Evolutionary conservation across 1,140 invertebrate genomes (phyloP).

Genomic region (Heliothis virescens): DNA sequence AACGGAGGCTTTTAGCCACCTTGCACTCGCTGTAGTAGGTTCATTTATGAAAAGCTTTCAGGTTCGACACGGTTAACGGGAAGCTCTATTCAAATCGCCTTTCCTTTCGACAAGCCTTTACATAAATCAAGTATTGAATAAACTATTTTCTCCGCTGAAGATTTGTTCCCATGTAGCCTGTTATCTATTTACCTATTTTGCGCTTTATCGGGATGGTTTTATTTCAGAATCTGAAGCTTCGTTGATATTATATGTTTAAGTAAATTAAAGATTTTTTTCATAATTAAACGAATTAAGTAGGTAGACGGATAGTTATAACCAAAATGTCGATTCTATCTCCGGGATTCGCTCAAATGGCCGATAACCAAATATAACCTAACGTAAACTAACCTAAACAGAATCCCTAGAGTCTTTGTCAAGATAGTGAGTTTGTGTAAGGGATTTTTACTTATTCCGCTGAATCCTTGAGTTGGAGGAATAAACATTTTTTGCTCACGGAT

Average conservation of each 20-base stretch:
- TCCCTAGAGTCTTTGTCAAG: slow-evolving; percentile 37
- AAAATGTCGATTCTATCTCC: slow-evolving; percentile 24
- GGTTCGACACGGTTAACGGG: slow-evolving; percentile 72
- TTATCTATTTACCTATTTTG: slow-evolving; percentile 15
- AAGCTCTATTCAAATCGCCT: slow-evolving; percentile 80
- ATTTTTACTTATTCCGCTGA: slow-evolving; percentile 40
- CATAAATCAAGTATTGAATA: slow-evolving; percentile 83
- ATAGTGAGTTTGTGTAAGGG: slow-evolving; percentile 42
- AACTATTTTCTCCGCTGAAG: slow-evolving; percentile 66
- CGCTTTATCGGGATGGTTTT: not conserved
- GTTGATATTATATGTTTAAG: not conserved
- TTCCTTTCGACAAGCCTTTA: slow-evolving; percentile 70
- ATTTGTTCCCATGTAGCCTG: slow-evolving; percentile 46
- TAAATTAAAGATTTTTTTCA: not conserved
- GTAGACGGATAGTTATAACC: slow-evolving; percentile 13
- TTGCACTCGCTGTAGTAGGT: slow-evolving; percentile 62
- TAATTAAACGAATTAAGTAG: slow-evolving; percentile 14
- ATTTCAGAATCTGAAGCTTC: not conserved
- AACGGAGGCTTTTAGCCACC: slow-evolving; percentile 75
- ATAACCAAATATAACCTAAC: slow-evolving; percentile 40
- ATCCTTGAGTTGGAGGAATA: slow-evolving; percentile 37
- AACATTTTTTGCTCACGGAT: slow-evolving; percentile 32
- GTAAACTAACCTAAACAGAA: slow-evolving; percentile 38
- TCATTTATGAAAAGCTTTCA: slow-evolving; percentile 83
- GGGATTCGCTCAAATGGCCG: slow-evolving; percentile 16